phyloP scores from a whole-genome alignment of 2,113 vertebrate species.

The Polyodon spathula region DNA sequence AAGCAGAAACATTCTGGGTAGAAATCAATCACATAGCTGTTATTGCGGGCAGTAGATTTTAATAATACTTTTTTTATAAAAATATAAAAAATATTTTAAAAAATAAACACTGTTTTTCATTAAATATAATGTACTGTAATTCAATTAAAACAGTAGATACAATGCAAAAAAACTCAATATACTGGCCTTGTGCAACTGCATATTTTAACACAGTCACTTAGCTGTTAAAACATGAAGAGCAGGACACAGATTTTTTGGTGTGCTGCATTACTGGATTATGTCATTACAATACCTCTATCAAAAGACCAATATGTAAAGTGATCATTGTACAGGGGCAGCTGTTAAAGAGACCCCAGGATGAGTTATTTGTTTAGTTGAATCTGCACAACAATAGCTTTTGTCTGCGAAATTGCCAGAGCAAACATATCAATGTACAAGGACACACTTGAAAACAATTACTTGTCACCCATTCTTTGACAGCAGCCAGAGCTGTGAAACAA shows the following conservation, averaged over 20 bases:
- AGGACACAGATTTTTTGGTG: not conserved
- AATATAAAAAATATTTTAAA: too few species aligned
- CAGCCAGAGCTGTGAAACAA: slow-evolving; percentile 59
- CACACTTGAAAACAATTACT: slow-evolving; percentile 77
- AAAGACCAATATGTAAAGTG: slow-evolving; percentile 67
- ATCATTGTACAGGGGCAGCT: slow-evolving; percentile 71
- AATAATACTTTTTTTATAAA: not conserved
- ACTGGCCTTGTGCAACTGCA: not conserved
- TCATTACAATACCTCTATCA: slow-evolving; percentile 62
- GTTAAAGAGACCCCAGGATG: slow-evolving; percentile 69
- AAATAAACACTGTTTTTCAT: too few species aligned
- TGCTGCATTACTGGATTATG: slow-evolving; percentile 47
- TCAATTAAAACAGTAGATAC: too few species aligned
- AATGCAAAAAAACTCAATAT: too few species aligned
- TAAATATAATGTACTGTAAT: too few species aligned
- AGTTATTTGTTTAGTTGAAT: slow-evolving; percentile 74
- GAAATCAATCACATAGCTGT: too few species aligned
- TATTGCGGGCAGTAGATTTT: not conserved
- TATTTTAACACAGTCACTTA: slow-evolving; percentile 1
- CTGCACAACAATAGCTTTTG: slow-evolving; percentile 74
- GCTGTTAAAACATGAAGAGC: slow-evolving; percentile 1
- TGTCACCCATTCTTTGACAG: slow-evolving; percentile 69
- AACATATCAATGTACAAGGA: slow-evolving; percentile 77
- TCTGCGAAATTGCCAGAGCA: slow-evolving; percentile 70
- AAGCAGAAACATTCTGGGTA: too few species aligned